Conservation (phyloP, 2,113 vertebrate species). For the Ploceus nigricollis region DNA sequence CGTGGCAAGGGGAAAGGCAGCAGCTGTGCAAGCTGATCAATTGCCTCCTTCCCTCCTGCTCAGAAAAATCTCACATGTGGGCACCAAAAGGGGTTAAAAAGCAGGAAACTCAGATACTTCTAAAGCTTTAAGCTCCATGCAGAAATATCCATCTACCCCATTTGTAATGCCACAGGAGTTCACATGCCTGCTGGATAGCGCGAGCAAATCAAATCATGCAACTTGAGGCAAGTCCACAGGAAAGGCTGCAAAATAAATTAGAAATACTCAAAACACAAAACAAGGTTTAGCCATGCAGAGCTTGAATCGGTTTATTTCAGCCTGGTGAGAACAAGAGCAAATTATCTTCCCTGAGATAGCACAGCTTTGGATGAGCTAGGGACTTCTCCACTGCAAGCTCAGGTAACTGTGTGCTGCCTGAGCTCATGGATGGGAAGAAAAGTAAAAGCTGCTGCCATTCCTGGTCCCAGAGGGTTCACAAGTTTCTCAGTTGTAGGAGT, state of each 20-base stretch:
- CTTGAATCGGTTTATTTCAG: not conserved
- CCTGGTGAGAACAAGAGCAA: not conserved
- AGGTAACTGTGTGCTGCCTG: not conserved
- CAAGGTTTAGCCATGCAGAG: not conserved
- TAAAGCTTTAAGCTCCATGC: not conserved
- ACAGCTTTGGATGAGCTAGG: too few relatives aligned
- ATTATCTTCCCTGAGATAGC: not conserved
- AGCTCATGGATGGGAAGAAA: not conserved
- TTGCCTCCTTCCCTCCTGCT: not conserved
- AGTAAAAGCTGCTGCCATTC: not conserved
- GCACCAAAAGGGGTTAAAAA: not conserved
- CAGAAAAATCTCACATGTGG: not conserved
- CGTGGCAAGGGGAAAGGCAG: not conserved
- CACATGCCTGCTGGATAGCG: not conserved
- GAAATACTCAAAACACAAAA: not conserved
- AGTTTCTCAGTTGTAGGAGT: not conserved
- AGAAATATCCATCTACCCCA: not conserved
- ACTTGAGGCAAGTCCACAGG: not conserved
- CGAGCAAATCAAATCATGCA: not conserved
- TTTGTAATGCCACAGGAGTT: not conserved
- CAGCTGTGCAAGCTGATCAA: fast-evolving
- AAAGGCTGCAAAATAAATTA: not conserved
- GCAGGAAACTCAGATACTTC: not conserved
- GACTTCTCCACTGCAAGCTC: not conserved
- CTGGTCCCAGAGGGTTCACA: not conserved